Conservation (phyloP, 92 coral and sea anemone genomes). For the Diadumene lineata region DNA sequence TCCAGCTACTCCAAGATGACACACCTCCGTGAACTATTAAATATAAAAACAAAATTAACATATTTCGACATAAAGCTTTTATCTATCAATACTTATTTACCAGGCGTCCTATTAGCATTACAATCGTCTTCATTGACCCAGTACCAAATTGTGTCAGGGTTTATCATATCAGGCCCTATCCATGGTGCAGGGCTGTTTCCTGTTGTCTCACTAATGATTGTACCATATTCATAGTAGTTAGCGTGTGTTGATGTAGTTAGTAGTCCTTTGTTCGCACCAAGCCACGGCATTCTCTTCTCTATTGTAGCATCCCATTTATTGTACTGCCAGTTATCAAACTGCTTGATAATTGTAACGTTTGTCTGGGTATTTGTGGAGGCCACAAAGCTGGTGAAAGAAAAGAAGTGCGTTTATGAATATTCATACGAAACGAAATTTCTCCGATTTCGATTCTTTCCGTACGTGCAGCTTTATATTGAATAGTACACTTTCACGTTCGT, state of each 20-base stretch:
- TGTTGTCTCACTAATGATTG: slow-evolving; percentile 39
- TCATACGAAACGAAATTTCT: no score
- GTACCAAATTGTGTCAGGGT: slow-evolving; percentile 74
- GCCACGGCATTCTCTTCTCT: slow-evolving; percentile 73
- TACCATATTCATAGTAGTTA: slow-evolving; percentile 51
- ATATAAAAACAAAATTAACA: no score
- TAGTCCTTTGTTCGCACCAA: slow-evolving; percentile 46
- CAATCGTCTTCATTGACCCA: slow-evolving; percentile 72
- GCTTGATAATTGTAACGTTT: slow-evolving; percentile 42
- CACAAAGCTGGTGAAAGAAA: slow-evolving; percentile 37
- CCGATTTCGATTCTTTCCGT: no score
- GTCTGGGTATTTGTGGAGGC: slow-evolving; percentile 51
- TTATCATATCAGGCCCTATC: slow-evolving; percentile 48
- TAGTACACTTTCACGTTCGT: no score
- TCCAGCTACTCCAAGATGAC: slow-evolving; percentile 53
- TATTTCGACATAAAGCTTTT: no score
- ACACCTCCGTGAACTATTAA: slow-evolving; percentile 53
- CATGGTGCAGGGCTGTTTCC: slow-evolving; percentile 61
- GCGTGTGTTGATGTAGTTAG: slow-evolving; percentile 56
- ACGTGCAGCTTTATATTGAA: no score
- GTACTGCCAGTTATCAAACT: slow-evolving; percentile 48
- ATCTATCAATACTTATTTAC: background rate
- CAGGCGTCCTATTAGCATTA: slow-evolving; percentile 28
- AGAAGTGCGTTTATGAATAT: background rate
- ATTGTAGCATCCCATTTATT: slow-evolving; percentile 41